A percentile compares a stretch with the other conserved stretches of the same genome.
Evolutionary conservation across 1,140 invertebrate genomes (phyloP).

Genomic region (Heliconius melpomene): DNA sequence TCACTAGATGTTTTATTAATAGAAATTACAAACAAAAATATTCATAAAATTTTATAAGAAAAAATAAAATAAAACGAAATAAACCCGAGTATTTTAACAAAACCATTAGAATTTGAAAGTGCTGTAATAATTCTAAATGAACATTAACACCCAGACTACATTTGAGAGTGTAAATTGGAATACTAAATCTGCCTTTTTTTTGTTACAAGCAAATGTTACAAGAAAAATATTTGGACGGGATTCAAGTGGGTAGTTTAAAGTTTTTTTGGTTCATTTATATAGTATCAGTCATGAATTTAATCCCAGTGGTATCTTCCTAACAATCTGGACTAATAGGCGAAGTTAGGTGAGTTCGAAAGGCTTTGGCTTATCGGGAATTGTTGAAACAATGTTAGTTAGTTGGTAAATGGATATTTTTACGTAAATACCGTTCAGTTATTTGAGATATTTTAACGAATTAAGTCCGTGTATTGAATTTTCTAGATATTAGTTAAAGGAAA

Average conservation of each 20-base stretch:
- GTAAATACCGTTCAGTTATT: neutral
- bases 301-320: constrained; percentile 52
- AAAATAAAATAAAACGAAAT: constrained; percentile 7
- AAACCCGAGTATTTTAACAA: neutral
- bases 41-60: neutral
- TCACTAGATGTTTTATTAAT: neutral
- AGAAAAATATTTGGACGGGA: constrained; percentile 44
- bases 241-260: constrained; percentile 46
- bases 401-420: neutral
- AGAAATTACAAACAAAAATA: no score
- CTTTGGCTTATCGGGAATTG: constrained; percentile 39
- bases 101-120: constrained; percentile 18
- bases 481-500: neutral
- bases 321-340: constrained; percentile 56
- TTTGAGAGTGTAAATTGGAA: constrained; percentile 27
- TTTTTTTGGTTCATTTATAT: constrained; percentile 38
- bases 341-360: constrained; percentile 49
- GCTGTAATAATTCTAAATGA: constrained; percentile 22
- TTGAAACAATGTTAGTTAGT: constrained; percentile 15
- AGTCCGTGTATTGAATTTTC: neutral
- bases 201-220: constrained; percentile 38
- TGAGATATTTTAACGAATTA: neutral
- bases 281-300: constrained; percentile 43
- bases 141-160: constrained; percentile 24
- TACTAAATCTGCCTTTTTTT: constrained; percentile 30